These are phyloP conservation scores for Lytechinus pictus DNA, from an alignment of 35 echinoderm and acorn worm genomes.

Conservation along the genomic window DNA sequence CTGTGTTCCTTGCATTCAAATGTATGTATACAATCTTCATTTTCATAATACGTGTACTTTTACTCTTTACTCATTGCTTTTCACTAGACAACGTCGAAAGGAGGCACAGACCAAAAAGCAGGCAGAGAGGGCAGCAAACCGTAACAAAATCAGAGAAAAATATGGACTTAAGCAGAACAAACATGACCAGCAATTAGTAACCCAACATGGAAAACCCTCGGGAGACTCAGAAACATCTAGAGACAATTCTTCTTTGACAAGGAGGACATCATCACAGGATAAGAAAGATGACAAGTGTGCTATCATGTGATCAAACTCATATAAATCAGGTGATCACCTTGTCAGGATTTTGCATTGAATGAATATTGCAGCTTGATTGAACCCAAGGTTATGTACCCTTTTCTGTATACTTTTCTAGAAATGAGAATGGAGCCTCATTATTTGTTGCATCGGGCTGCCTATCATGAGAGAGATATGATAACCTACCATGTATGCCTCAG, in stretches of 20 bases:
- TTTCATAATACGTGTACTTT: too few species aligned
- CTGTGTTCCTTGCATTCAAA: background rate
- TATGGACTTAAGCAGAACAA: slow-evolving; percentile 86
- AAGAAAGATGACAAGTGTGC: slow-evolving; percentile 49
- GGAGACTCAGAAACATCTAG: background rate
- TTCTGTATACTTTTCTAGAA: background rate
- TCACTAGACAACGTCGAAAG: slow-evolving; percentile 34
- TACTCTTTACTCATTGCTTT: background rate
- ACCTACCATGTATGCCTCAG: background rate
- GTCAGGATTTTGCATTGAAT: background rate
- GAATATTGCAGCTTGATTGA: background rate
- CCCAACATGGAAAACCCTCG: slow-evolving; percentile 35
- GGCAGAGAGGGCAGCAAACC: slow-evolving; percentile 82
- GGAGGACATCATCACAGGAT: slow-evolving; percentile 2
- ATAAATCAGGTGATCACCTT: background rate
- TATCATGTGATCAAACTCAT: slow-evolving; percentile 40
- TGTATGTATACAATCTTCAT: background rate
- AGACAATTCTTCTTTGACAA: background rate
- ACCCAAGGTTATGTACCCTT: background rate
- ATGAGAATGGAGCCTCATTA: background rate
- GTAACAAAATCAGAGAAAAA: slow-evolving; percentile 80
- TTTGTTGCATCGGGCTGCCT: background rate
- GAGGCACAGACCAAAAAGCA: slow-evolving; percentile 70
- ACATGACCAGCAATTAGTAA: slow-evolving; percentile 62
- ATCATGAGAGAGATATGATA: background rate